Conservation (phyloP, 2,797 vertebrate species). For the Coccyzus lansbergi region DNA sequence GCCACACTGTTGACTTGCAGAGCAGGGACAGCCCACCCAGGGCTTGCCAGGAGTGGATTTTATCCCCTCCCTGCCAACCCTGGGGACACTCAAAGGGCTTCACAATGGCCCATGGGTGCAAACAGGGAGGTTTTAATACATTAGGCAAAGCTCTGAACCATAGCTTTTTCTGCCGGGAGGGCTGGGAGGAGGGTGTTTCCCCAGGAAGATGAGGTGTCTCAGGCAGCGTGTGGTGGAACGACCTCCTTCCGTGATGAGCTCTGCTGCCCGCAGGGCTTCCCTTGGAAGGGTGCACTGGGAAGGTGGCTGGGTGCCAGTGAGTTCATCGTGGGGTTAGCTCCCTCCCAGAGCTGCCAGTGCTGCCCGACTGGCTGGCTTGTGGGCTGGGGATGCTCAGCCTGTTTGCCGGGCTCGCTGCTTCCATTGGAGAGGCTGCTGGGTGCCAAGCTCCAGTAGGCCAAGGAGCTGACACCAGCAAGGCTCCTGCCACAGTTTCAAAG, state of each 20-base stretch:
- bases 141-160: background rate
- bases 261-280: slow-evolving; percentile 9
- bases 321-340: slow-evolving; percentile 44
- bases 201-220: slow-evolving; percentile 27
- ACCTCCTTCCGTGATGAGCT: background rate
- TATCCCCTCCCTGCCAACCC: background rate
- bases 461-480: slow-evolving; percentile 19
- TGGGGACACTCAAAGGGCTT: background rate
- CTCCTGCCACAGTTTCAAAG: slow-evolving; percentile 1
- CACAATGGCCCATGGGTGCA: background rate
- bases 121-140: background rate
- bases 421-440: background rate
- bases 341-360: background rate
- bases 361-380: background rate
- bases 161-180: rapidly evolving
- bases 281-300: slow-evolving; percentile 13
- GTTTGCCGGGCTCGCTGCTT: slow-evolving; percentile 15
- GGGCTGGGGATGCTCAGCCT: background rate
- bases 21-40: background rate
- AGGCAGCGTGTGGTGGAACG: rapidly evolving
- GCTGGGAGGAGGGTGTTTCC: background rate
- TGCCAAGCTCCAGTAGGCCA: background rate
- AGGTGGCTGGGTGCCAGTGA: slow-evolving; percentile 22
- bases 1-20: background rate
- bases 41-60: background rate